These are phyloP conservation scores for Yasuhikotakia modesta DNA, from an alignment of 2,797 vertebrate genomes.

Conservation along the genomic window DNA sequence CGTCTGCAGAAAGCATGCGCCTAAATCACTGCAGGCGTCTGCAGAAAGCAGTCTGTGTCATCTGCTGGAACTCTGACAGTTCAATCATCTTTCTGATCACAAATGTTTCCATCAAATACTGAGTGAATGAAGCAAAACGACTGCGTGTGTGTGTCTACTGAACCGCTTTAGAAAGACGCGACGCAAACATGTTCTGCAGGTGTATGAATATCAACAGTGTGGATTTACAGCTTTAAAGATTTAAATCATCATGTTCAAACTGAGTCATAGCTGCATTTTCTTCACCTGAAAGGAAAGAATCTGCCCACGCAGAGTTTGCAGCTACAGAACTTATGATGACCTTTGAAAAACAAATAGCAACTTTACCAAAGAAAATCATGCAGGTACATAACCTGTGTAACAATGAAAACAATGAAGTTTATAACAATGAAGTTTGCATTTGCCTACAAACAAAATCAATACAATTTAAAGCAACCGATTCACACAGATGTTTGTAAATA, in stretches of 20 bases:
- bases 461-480: too few relatives aligned
- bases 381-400: too few relatives aligned
- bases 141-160: neutral
- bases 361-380: too few relatives aligned
- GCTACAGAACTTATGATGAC: too few relatives aligned
- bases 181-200: neutral
- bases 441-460: too few relatives aligned
- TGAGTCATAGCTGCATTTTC: too few relatives aligned
- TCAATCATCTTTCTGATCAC: neutral
- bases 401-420: neutral
- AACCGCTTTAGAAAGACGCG: neutral
- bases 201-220: neutral
- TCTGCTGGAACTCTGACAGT: neutral
- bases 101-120: neutral
- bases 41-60: conserved; percentile 31
- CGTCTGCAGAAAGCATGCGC: too few relatives aligned
- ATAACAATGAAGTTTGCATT: too few relatives aligned
- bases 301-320: too few relatives aligned
- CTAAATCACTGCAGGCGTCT: neutral
- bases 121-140: neutral
- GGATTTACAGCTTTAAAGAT: neutral
- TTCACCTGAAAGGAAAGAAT: too few relatives aligned
- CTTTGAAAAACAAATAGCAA: too few relatives aligned
- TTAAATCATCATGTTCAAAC: neutral
- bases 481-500: too few relatives aligned